Evolutionary conservation across 2,888 invertebrate genomes (phyloP), one percentile per base, ranked within the genome.

Genomic region (Tiliacea citrago): DNA sequence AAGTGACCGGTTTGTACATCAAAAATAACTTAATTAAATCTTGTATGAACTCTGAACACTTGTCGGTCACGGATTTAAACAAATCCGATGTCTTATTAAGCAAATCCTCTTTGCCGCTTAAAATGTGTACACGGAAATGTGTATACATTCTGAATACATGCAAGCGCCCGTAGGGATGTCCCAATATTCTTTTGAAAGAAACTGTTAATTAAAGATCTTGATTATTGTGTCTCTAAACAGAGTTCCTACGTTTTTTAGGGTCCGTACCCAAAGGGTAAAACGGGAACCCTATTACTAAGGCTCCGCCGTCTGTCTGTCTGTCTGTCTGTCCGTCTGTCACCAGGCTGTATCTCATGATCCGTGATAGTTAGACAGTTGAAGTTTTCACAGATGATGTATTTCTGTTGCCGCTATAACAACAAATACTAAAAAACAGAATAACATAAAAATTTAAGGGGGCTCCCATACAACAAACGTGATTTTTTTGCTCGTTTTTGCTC

Each of bases 51-150:
- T 58, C 18, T 66, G 84, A 82, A 82, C 77, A 81, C 69, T 71
- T 67, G 77, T 70, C 73, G 78, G 77, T 75, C 77, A 67, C 53
- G 61, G 77, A 79, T 81, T 83, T 79, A 65, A 81, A 82, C 75
- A 83, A 86, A 87, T 81, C 88, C 89, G 68, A 77, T 89, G 90
- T 89, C 89, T 90, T 90, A 90, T 89, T 86, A 88, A 86, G 83
- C 86, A 88, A 91, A 91, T 89, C 90, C 85, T 79, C 90, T 89
- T 89, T 88, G 65, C 63, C 58, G 79, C 77, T 81, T 83, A 74
- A 86, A 82, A 73, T 75, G 77, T 80, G 75, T 77, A 73, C 60
- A 75, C 67, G 62, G 68, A 73, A 73, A 70, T 73, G n/a, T 74
- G 68, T 81, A 29, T 42, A 53, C 21, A 71, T 1, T 10, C 39